Base-by-base conservation (phyloP, 2,888 invertebrate genomes). In the Ypsolopha scabrella region DNA sequence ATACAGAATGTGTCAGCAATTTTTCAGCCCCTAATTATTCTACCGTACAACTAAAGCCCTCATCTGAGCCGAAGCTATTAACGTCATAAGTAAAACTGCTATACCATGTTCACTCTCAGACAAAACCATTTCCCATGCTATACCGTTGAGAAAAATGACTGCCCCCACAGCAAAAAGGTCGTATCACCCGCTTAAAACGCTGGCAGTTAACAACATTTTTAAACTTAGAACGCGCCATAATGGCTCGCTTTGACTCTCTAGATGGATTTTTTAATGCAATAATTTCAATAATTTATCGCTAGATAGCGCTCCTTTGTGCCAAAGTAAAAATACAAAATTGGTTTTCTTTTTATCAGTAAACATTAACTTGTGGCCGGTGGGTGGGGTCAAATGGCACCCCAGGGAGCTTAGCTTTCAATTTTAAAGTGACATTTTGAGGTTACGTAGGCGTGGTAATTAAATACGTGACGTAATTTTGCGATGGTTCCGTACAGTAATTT, bases 261-360 rank as follows among this genome's bases (percentile, higher is more conserved):
- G 90, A 90, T 90, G 90, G 90, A 90, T 90, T 90, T 90, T 90
- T 90, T 90, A 90, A 90, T 90, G 90, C 89, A 90, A 90, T 90
- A 89, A 90, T 90, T 90, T 88, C 90, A 87, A 90, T 87, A 87
- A 87, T 87, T 87, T 87, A 85, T 87, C 78, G 81, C 83, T 82
- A 81, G 82, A 81, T 82, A 75, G 77, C 77, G 75, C 75, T 75
- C 71, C 80, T 83, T 85, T 83, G 85, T 82, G 75, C 70, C 57
- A 57, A 39, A 49, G 60, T 57, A 63, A 70, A 66, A 64, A 65
- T 57, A 67, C 68, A 79, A 24, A 82, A 80, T 79, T 79, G 78
- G 75, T 77, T 80, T 80, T 75, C 76, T 78, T 81, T 81, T 79
- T 80, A 76, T 75, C 75, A 70, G 75, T 68, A 73, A 73, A 74